phyloP scores from a whole-genome alignment of 2,797 vertebrate species.

The Microhierax caerulescens region DNA sequence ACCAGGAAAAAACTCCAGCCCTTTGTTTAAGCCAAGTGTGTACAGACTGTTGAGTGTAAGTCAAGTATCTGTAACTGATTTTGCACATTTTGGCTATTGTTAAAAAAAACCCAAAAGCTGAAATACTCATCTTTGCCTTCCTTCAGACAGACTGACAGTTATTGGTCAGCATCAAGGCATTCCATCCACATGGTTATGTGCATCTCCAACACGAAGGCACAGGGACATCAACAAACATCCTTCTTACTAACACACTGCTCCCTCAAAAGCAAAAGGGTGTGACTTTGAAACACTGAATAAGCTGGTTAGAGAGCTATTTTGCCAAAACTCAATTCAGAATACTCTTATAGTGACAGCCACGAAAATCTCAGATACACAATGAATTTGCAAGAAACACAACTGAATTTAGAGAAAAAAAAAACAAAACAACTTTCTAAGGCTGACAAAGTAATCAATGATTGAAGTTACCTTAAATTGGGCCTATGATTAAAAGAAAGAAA shows the following conservation, averaged over 20 bases:
- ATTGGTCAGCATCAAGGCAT: not conserved
- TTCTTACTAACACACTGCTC: not conserved
- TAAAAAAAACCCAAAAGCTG: not conserved
- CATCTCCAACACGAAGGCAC: not conserved
- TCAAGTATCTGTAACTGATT: not conserved
- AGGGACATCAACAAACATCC: not conserved
- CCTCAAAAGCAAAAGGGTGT: not conserved
- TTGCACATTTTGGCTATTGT: not conserved
- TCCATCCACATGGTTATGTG: not conserved
- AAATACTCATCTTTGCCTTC: not conserved
- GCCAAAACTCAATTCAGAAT: not conserved
- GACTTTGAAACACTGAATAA: not conserved
- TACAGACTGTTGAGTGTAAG: fast-evolving
- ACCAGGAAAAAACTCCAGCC: not conserved
- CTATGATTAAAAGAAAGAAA: not conserved
- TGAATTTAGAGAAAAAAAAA: not conserved
- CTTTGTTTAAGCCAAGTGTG: not conserved
- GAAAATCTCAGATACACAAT: not conserved
- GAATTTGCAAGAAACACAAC: not conserved
- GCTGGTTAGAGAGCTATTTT: not conserved
- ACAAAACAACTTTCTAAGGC: not conserved
- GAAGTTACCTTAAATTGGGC: not conserved
- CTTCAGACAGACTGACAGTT: not conserved
- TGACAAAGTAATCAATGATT: not conserved
- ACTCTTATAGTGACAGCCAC: not conserved